A percentile compares a stretch with the other conserved stretches of the same genome.
Evolutionary conservation across 1,140 invertebrate genomes (phyloP).

Genomic region (Penaeus chinensis): DNA sequence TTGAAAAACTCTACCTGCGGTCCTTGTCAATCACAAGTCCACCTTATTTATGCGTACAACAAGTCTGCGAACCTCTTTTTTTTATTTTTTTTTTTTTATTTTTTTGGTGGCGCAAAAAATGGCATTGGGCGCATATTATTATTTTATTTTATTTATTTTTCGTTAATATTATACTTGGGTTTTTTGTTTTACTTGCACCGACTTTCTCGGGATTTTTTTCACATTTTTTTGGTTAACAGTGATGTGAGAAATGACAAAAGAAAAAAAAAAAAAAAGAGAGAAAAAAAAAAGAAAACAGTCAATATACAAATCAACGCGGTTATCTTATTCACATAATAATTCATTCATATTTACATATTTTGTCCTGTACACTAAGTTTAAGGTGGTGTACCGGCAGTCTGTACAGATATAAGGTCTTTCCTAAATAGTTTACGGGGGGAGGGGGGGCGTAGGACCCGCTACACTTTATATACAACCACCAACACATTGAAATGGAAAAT

Average conservation of each 20-base stretch:
- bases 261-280: background rate
- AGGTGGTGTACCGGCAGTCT: constrained; percentile 46
- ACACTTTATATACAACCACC: constrained; percentile 59
- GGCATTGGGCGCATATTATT: constrained; percentile 34
- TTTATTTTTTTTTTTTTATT: background rate
- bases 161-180: constrained; percentile 8
- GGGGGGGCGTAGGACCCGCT: background rate
- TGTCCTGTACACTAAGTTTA: constrained; percentile 45
- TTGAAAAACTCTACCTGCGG: constrained; percentile 51
- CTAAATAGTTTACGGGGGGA: constrained; percentile 15
- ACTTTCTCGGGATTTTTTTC: constrained; percentile 29
- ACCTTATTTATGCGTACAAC: constrained; percentile 27
- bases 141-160: constrained; percentile 37
- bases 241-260: background rate
- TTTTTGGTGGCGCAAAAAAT: constrained; percentile 30
- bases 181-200: constrained; percentile 8
- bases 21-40: constrained; percentile 36
- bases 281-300: constrained; percentile 47
- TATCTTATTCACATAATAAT: constrained; percentile 62
- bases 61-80: constrained; percentile 11
- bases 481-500: constrained; percentile 55
- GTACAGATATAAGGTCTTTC: constrained; percentile 38
- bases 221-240: constrained; percentile 29
- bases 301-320: constrained; percentile 58
- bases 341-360: constrained; percentile 59